Evolutionary conservation across 2,888 invertebrate genomes (phyloP).

Genomic region (Eupithecia subumbrata): DNA sequence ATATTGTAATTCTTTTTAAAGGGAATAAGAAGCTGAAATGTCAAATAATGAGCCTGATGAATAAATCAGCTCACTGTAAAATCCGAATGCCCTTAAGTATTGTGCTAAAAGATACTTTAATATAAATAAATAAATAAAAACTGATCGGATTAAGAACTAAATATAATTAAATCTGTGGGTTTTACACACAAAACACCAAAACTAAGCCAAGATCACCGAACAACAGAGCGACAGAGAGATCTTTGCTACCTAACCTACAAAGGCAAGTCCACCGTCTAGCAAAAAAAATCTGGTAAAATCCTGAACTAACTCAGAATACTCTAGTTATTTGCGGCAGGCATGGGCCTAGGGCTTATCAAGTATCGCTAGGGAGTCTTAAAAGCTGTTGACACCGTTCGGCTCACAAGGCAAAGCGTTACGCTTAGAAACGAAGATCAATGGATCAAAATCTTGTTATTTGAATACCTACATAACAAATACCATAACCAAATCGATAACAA

Average conservation of each 20-base stretch:
- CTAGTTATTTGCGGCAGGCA: conserved; percentile 16
- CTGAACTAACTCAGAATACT: not conserved
- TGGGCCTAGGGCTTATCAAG: conserved; percentile 36
- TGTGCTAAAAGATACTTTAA: no score
- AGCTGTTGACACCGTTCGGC: conserved; percentile 42
- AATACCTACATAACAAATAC: not conserved
- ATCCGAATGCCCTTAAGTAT: not conserved
- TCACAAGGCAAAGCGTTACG: conserved; percentile 20
- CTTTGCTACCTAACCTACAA: not conserved
- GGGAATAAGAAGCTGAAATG: not conserved
- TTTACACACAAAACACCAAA: not conserved
- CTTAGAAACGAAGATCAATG: conserved; percentile 32
- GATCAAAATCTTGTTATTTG: conserved; percentile 15
- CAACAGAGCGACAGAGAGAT: not conserved
- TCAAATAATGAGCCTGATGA: not conserved
- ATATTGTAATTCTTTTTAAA: not conserved
- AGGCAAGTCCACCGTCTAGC: not conserved
- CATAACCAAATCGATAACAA: conserved; percentile 35
- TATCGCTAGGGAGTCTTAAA: conserved; percentile 33
- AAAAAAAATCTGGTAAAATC: not conserved
- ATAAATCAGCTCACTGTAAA: not conserved
- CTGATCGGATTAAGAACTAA: not conserved
- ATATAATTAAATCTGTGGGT: not conserved
- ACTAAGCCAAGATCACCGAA: not conserved
- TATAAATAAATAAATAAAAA: no score